Conservation (phyloP, 2,113 vertebrate species). For the Ovibos moschatus region DNA sequence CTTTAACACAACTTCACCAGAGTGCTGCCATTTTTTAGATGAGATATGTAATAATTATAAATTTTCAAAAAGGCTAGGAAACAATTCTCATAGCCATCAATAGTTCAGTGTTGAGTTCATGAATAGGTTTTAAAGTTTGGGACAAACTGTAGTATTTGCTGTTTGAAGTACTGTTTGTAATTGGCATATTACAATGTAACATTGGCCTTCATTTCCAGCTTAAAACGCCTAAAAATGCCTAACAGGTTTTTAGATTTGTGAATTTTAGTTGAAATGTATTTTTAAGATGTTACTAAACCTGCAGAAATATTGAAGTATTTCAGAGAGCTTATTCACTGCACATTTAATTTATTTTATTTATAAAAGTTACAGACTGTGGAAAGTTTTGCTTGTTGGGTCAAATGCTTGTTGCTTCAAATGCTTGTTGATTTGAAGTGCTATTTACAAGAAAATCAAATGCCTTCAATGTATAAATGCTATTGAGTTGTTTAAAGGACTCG, state of each 20-base stretch:
- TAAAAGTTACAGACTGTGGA: background rate
- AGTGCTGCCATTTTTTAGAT: background rate
- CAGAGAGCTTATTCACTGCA: background rate
- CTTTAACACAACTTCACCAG: background rate
- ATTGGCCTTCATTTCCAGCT: background rate
- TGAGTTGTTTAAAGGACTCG: conserved; percentile 26
- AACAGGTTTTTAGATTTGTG: background rate
- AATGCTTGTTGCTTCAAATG: background rate
- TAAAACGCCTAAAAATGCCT: background rate
- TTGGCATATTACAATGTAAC: background rate
- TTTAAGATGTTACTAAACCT: conserved; percentile 32
- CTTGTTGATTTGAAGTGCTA: background rate
- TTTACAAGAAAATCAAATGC: background rate
- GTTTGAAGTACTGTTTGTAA: background rate
- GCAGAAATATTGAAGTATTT: conserved; percentile 10
- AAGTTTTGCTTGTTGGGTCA: background rate
- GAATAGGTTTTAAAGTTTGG: background rate
- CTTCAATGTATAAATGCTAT: background rate
- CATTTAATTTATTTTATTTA: conserved; percentile 24
- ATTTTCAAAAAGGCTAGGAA: background rate
- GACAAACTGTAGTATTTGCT: background rate
- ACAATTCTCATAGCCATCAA: background rate
- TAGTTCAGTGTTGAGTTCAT: background rate
- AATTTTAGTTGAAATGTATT: conserved; percentile 22
- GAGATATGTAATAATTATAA: background rate